These are phyloP conservation scores for Lophotis ruficrista DNA, from an alignment of 2,113 vertebrate genomes.

Conservation along the genomic window DNA sequence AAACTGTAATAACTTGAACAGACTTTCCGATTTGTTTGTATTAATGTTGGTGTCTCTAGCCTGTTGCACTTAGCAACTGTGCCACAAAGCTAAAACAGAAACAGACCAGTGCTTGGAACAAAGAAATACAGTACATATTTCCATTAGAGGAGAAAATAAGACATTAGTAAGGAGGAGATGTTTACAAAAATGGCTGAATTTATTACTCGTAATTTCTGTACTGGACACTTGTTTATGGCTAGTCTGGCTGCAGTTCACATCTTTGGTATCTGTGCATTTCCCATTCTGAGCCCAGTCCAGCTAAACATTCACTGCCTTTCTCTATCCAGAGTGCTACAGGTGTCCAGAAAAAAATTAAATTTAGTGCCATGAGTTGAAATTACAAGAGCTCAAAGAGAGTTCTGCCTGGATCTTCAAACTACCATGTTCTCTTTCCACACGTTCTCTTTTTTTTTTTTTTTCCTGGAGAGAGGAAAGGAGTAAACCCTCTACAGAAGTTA, in stretches of 20 bases:
- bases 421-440: background rate
- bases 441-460: background rate
- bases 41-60: slow-evolving; percentile 28
- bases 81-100: slow-evolving; percentile 63
- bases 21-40: slow-evolving; percentile 48
- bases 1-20: slow-evolving; percentile 36
- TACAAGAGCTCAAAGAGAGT: background rate
- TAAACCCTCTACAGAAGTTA: background rate
- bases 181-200: slow-evolving; percentile 59
- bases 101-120: slow-evolving; percentile 54
- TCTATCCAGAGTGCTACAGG: slow-evolving; percentile 21
- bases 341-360: slow-evolving; percentile 3
- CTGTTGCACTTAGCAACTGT: slow-evolving; percentile 66
- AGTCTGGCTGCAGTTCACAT: slow-evolving; percentile 35
- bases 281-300: slow-evolving; percentile 33
- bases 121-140: slow-evolving; percentile 32
- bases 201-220: slow-evolving; percentile 46
- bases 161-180: slow-evolving; percentile 40
- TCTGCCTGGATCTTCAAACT: slow-evolving; percentile 25
- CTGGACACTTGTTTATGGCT: slow-evolving; percentile 40
- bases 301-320: slow-evolving; percentile 47
- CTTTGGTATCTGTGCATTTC: slow-evolving; percentile 26
- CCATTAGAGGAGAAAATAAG: slow-evolving; percentile 49
- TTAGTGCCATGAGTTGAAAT: slow-evolving; percentile 63
- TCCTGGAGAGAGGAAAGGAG: background rate